These are phyloP conservation scores for Limnephilus lunatus DNA, from an alignment of 2,888 invertebrate genomes.

Conservation along the genomic window DNA sequence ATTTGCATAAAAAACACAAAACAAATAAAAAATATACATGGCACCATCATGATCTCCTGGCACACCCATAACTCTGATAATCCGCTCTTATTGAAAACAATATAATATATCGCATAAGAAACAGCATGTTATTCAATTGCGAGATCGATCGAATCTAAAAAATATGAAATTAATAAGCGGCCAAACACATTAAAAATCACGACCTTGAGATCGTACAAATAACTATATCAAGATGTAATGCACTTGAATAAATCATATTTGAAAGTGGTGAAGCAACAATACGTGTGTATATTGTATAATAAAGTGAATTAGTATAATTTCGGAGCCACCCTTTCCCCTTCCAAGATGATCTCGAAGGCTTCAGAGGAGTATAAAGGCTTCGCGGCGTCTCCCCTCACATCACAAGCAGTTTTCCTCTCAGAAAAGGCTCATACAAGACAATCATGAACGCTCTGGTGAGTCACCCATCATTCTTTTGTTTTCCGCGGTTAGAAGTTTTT, in stretches of 20 bases:
- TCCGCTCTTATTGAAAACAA: neutral
- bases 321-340: neutral
- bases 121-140: neutral
- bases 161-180: neutral
- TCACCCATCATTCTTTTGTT: neutral
- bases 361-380: constrained; percentile 33
- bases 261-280: neutral
- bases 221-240: neutral
- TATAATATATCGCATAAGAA: neutral
- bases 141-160: neutral
- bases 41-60: neutral
- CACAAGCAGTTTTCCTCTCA: constrained; percentile 48
- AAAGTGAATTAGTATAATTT: neutral
- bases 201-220: neutral
- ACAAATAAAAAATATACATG: no score
- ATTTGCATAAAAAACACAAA: no score
- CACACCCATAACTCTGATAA: neutral
- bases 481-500: neutral
- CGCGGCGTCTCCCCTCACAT: constrained; percentile 8
- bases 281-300: neutral
- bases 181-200: neutral
- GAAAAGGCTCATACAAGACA: constrained; percentile 48
- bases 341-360: constrained; percentile 9
- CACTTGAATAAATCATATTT: neutral
- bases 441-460: constrained; percentile 51